Evolutionary conservation across 2,797 vertebrate genomes (phyloP).

Genomic region (Molossus molossus): DNA sequence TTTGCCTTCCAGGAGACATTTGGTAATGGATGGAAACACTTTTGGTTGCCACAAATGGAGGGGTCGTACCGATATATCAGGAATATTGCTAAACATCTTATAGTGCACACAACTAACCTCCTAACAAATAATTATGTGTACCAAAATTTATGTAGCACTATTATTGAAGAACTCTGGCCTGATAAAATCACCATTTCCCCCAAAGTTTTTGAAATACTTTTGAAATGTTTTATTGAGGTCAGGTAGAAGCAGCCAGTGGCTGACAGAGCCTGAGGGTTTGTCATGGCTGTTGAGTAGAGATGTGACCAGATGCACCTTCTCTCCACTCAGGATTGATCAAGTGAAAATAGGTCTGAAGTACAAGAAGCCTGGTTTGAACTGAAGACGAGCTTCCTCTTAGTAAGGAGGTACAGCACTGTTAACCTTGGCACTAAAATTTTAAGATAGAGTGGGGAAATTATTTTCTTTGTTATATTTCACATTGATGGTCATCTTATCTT

Average conservation of each 20-base stretch:
- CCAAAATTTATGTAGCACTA: neutral
- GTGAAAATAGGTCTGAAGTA: constrained; percentile 31
- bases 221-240: constrained; percentile 39
- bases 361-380: neutral
- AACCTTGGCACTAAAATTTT: neutral
- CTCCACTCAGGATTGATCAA: constrained; percentile 44
- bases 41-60: neutral
- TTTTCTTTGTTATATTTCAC: constrained; percentile 35
- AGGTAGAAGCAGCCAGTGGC: neutral
- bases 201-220: neutral
- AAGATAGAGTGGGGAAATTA: neutral
- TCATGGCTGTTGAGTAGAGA: constrained; percentile 44
- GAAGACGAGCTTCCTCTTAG: neutral
- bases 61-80: neutral
- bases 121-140: neutral
- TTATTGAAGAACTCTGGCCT: neutral
- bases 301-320: constrained; percentile 44
- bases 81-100: neutral
- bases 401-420: neutral
- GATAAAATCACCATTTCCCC: neutral
- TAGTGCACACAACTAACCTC: neutral
- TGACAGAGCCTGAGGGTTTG: constrained; percentile 3
- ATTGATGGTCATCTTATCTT: neutral
- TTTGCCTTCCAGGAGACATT: neutral
- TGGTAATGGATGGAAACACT: neutral